phyloP scores from a whole-genome alignment of 2,797 vertebrate species.

The Phylloscopus collybita region DNA sequence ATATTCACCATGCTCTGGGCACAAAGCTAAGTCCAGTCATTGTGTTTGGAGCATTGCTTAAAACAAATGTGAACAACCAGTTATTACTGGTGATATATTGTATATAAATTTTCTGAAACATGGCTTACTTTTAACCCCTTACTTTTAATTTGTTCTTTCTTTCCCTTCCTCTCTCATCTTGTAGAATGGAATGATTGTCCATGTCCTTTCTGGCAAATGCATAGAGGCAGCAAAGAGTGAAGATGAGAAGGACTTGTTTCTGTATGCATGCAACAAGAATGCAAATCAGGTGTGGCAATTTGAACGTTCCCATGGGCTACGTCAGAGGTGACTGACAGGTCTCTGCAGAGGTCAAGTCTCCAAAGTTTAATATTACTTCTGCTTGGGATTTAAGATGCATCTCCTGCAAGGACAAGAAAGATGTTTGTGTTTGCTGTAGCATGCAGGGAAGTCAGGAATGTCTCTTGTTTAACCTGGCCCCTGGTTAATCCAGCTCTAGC shows the following conservation, averaged over 20 bases:
- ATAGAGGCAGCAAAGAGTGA: conserved; percentile 80
- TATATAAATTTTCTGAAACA: neutral
- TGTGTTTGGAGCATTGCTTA: neutral
- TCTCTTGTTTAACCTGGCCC: neutral
- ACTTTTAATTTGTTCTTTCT: neutral
- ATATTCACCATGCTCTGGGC: neutral
- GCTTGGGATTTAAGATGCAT: neutral
- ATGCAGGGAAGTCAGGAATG: neutral
- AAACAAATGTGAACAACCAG: neutral
- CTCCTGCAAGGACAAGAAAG: neutral
- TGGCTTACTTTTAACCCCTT: neutral
- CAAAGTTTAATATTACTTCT: neutral
- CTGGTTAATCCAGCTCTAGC: neutral
- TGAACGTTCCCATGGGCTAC: conserved; percentile 72
- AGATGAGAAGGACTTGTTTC: conserved; percentile 71
- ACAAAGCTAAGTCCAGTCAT: neutral
- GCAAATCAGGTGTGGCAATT: conserved; percentile 86
- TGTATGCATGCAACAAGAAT: conserved; percentile 79
- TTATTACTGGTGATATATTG: neutral
- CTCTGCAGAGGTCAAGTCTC: neutral
- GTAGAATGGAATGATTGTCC: conserved; percentile 83
- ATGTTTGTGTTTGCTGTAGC: neutral
- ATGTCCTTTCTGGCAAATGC: conserved; percentile 85
- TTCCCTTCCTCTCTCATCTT: neutral
- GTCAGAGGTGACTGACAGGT: conserved; percentile 55